Conservation (phyloP, 2,797 vertebrate species). For the Sebastiscus albofasciatus region DNA sequence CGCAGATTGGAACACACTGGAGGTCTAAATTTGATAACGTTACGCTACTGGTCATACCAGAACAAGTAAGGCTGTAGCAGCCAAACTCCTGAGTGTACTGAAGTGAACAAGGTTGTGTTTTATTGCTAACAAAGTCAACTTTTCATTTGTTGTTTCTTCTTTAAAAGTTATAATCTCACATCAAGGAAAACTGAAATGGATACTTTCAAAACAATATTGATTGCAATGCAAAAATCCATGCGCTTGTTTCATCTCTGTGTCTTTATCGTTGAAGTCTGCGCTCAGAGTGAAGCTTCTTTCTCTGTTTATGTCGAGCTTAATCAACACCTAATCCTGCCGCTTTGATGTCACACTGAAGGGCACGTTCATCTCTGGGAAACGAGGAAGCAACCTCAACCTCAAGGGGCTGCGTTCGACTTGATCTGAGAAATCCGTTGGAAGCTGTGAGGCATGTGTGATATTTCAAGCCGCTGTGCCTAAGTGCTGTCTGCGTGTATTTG, state of each 20-base stretch:
- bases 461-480: background rate
- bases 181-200: too few relatives aligned
- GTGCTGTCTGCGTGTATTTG: background rate
- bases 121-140: too few relatives aligned
- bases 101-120: too few relatives aligned
- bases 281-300: background rate
- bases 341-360: constrained; percentile 42
- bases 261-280: background rate
- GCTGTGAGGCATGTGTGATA: constrained; percentile 10
- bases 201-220: background rate
- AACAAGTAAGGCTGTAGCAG: too few relatives aligned
- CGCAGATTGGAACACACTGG: too few relatives aligned
- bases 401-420: background rate
- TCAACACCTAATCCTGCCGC: constrained; percentile 48
- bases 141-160: background rate
- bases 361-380: constrained; percentile 4
- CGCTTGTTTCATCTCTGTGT: background rate
- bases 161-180: background rate
- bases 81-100: too few relatives aligned
- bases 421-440: constrained; percentile 28
- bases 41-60: too few relatives aligned
- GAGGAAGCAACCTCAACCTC: constrained; percentile 2
- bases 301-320: constrained; percentile 6
- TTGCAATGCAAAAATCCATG: background rate
- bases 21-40: too few relatives aligned